A percentile compares a stretch with the other conserved stretches of the same genome.
phyloP scores from a whole-genome alignment of 2,888 invertebrate genomes.

The Campoletis raptor region DNA sequence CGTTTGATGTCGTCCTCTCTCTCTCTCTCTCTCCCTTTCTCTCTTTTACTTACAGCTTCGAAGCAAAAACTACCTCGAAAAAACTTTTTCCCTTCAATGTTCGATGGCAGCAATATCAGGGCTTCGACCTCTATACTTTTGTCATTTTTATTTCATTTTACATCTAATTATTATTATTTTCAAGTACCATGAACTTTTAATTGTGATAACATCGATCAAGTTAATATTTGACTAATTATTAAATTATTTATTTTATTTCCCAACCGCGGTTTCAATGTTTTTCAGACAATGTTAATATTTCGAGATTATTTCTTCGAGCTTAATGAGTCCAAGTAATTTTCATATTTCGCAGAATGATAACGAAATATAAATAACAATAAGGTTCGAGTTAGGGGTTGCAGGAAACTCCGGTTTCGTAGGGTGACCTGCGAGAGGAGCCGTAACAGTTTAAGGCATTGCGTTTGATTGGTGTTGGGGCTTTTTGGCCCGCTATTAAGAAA shows the following conservation, averaged over 20 bases:
- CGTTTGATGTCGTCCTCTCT: constrained; percentile 60
- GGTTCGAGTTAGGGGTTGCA: constrained; percentile 31
- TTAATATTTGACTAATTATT: background rate
- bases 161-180: background rate
- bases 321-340: constrained; percentile 1
- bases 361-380: constrained; percentile 71
- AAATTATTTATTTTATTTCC: background rate
- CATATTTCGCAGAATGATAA: constrained; percentile 56
- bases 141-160: constrained; percentile 30
- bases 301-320: background rate
- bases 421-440: constrained; percentile 13
- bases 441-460: constrained; percentile 69
- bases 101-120: constrained; percentile 37
- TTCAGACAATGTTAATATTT: background rate
- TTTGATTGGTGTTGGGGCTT: constrained; percentile 72
- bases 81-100: constrained; percentile 36
- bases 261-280: background rate
- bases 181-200: background rate
- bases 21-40: constrained; percentile 4
- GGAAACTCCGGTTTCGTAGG: constrained; percentile 31
- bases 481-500: constrained; percentile 38
- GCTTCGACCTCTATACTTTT: constrained; percentile 41
- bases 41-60: constrained; percentile 10
- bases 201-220: background rate
- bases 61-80: constrained; percentile 46